Conservation (phyloP, 1,140 invertebrate species). For the Brachionus rubens region DNA sequence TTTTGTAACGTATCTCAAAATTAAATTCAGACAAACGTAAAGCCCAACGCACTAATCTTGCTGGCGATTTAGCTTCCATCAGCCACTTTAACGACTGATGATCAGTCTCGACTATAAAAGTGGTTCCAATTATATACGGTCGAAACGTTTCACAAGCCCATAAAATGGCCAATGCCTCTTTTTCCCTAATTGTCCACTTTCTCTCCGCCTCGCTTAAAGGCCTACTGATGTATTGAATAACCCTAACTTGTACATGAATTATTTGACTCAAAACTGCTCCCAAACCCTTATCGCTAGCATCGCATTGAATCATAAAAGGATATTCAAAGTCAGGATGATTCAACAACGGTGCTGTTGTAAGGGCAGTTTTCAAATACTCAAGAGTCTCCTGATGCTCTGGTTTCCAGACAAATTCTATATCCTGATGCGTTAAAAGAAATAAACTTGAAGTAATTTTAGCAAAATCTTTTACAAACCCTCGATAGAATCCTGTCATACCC, state of each 20-base stretch:
- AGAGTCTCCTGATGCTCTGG: too few species aligned
- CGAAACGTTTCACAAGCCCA: not conserved
- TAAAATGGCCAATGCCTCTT: constrained; percentile 49
- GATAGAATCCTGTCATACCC: too few species aligned
- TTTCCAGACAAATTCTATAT: too few species aligned
- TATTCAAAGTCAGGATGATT: not conserved
- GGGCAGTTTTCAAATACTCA: too few species aligned
- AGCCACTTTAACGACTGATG: constrained; percentile 10
- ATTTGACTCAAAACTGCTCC: constrained; percentile 61
- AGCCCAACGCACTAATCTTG: not conserved
- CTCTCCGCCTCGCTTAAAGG: constrained; percentile 47
- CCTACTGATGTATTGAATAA: constrained; percentile 58
- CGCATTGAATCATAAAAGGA: constrained; percentile 50
- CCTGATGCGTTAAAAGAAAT: too few species aligned
- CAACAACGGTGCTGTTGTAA: too few species aligned
- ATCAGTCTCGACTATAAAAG: not conserved
- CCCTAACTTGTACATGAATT: constrained; percentile 51
- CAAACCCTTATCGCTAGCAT: constrained; percentile 55
- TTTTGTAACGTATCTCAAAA: not conserved
- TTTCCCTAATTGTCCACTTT: constrained; percentile 52
- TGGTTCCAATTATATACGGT: constrained; percentile 4
- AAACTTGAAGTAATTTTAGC: too few species aligned
- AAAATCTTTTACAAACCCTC: too few species aligned
- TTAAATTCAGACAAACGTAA: not conserved
- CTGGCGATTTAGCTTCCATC: not conserved